phyloP scores from a whole-genome alignment of 1,140 invertebrate genomes.

The Danaus plexippus region DNA sequence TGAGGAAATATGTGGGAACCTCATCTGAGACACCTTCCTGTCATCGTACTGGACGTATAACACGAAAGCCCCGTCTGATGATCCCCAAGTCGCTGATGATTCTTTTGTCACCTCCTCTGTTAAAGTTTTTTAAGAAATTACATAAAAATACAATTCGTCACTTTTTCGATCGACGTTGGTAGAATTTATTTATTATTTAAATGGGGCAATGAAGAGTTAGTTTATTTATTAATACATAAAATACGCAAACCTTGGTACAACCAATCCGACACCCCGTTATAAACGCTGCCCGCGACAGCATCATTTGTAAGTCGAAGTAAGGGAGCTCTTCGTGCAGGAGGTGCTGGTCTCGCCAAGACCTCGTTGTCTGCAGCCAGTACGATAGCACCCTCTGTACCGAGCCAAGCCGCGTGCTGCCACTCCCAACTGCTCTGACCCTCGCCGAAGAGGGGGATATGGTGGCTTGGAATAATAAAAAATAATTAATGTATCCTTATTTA shows the following conservation, averaged over 20 bases:
- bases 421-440: constrained; percentile 79
- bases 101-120: constrained; percentile 83
- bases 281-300: constrained; percentile 81
- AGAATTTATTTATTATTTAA: too few relatives aligned
- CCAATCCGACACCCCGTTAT: constrained; percentile 95
- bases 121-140: not conserved
- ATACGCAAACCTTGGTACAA: constrained; percentile 86
- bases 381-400: constrained; percentile 80
- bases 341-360: constrained; percentile 84
- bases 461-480: constrained; percentile 64
- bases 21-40: constrained; percentile 80
- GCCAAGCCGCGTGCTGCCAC: constrained; percentile 84
- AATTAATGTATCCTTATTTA: not conserved
- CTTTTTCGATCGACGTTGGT: too few relatives aligned
- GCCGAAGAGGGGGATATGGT: constrained; percentile 84
- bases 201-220: too few relatives aligned
- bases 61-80: constrained; percentile 83
- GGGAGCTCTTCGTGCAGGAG: constrained; percentile 71
- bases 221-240: not conserved
- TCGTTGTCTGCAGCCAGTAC: constrained; percentile 87
- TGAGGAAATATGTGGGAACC: constrained; percentile 82
- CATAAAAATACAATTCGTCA: too few relatives aligned
- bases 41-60: constrained; percentile 93
- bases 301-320: constrained; percentile 80
- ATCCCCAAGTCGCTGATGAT: constrained; percentile 88